Percentiles rank a stretch among this genome's conserved stretches.
Conservation (phyloP, 2,888 invertebrate genomes). For the Podabrus alpinus region DNA sequence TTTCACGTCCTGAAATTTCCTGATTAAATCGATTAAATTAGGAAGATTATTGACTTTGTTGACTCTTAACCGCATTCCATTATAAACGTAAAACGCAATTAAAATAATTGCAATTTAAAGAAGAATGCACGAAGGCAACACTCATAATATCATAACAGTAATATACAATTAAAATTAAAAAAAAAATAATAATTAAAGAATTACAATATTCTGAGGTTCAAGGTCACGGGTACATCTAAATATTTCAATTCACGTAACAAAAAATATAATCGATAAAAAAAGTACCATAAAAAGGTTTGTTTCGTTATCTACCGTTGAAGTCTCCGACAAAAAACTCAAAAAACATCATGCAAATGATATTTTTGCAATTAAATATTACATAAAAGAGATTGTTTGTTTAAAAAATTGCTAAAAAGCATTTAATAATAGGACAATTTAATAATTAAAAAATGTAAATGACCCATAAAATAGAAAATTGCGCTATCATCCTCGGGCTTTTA, state of each 20-base stretch:
- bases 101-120: background rate
- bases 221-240: background rate
- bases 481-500: slow-evolving; percentile 16
- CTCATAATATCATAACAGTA: no score
- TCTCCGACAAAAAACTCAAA: background rate
- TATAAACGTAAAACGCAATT: background rate
- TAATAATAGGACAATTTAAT: background rate
- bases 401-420: background rate
- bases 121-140: no score
- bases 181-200: background rate
- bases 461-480: slow-evolving; percentile 18
- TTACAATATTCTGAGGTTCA: background rate
- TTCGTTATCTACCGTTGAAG: background rate
- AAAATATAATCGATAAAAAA: background rate
- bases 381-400: background rate
- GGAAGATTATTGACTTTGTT: no score
- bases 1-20: no score
- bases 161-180: background rate
- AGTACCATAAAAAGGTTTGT: background rate
- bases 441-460: slow-evolving; percentile 5
- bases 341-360: background rate
- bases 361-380: background rate
- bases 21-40: no score
- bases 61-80: no score
- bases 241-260: background rate